Evolutionary conservation across 1,140 invertebrate species (phyloP).

Genomic region (Tachypleus tridentatus): DNA sequence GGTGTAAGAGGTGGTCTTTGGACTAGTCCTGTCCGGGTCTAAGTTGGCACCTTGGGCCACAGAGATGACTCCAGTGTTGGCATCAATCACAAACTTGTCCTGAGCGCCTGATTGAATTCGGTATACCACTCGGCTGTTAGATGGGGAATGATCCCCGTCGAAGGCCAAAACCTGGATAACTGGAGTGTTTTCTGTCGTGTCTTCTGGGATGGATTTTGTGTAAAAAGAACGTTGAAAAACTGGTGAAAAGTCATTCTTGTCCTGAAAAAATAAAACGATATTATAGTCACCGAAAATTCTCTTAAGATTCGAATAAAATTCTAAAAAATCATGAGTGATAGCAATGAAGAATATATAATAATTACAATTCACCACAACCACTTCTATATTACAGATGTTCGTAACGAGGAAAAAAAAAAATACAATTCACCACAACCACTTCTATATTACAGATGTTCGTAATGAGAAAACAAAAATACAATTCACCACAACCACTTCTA

Average conservation of each 20-base stretch:
- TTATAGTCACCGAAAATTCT: not conserved
- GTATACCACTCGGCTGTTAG: constrained; percentile 77
- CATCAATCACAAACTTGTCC: constrained; percentile 84
- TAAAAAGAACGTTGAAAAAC: constrained; percentile 62
- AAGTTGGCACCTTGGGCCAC: constrained; percentile 72
- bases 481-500: not conserved
- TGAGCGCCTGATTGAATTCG: constrained; percentile 70
- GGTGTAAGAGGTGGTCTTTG: constrained; percentile 44
- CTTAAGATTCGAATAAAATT: not conserved
- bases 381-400: not conserved
- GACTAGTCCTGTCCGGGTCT: constrained; percentile 73
- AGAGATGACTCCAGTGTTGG: constrained; percentile 65
- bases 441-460: not conserved
- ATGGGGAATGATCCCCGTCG: constrained; percentile 70
- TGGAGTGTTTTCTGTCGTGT: constrained; percentile 59
- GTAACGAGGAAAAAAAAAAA: not conserved
- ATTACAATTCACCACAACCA: not conserved
- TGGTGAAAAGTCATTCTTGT: constrained; percentile 75
- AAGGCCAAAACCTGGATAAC: constrained; percentile 61
- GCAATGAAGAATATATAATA: constrained; percentile 3
- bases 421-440: not conserved
- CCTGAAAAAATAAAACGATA: constrained; percentile 38
- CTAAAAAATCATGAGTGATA: too few species aligned
- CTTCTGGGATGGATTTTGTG: constrained; percentile 61
- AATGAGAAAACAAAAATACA: not conserved